Percentiles rank a stretch among this genome's conserved stretches.
These are phyloP conservation scores for Monoplex corrugatus DNA, from an alignment of 2,888 invertebrate species.

Conservation along the genomic window DNA sequence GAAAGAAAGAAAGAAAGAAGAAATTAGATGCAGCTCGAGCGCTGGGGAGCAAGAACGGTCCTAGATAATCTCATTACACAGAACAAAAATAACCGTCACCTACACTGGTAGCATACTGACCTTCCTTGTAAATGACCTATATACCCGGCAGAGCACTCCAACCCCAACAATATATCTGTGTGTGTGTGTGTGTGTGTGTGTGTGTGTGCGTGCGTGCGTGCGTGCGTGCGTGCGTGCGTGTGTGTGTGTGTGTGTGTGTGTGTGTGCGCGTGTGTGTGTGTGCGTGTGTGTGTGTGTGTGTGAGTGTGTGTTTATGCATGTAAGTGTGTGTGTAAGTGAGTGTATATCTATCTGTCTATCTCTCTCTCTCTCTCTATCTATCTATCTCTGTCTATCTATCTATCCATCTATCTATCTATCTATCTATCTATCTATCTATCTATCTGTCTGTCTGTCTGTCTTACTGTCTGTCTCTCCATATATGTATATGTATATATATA, in stretches of 20 bases:
- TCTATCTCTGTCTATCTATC: neutral
- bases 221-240: neutral
- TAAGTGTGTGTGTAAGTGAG: neutral
- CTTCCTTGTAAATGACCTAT: too few species aligned
- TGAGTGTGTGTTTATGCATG: slow-evolving; percentile 2
- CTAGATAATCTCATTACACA: too few species aligned
- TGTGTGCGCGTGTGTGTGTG: neutral
- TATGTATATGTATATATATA: too few species aligned
- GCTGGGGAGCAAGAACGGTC: too few species aligned
- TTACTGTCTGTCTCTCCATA: neutral
- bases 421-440: too few species aligned
- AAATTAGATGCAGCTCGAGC: too few species aligned
- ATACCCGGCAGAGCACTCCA: too few species aligned
- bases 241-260: slow-evolving; percentile 1
- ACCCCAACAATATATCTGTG: too few species aligned
- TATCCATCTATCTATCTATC: neutral
- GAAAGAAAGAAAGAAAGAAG: too few species aligned
- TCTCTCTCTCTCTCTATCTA: neutral
- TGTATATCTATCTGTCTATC: neutral
- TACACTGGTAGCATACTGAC: too few species aligned
- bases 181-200: slow-evolving; percentile 13
- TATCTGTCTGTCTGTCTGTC: neutral
- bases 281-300: neutral
- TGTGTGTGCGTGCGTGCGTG: neutral
- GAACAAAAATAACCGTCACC: too few species aligned